Evolutionary conservation across 2,797 vertebrate genomes (phyloP).

Genomic region (Enteromius paludinosus): DNA sequence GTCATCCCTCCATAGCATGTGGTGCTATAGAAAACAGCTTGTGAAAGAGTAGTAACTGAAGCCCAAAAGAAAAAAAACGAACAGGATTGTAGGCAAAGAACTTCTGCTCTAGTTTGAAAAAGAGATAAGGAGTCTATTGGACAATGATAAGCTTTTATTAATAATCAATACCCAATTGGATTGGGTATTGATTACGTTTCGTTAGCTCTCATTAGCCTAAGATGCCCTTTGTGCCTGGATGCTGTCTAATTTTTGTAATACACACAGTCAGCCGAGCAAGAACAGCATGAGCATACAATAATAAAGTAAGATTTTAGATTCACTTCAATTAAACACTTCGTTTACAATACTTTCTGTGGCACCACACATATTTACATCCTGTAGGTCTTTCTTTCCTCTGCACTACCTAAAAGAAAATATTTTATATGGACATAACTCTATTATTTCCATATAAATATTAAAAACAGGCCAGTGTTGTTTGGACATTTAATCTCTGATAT

Average conservation of each 20-base stretch:
- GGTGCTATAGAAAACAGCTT: neutral
- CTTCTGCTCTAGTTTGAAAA: conserved; percentile 22
- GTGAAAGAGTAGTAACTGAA: neutral
- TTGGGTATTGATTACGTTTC: no score
- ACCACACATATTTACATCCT: neutral
- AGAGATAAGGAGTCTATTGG: conserved; percentile 54
- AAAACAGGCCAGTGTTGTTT: neutral
- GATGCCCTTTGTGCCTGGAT: conserved; percentile 5
- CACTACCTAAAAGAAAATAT: neutral
- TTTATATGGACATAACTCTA: neutral
- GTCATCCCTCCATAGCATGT: neutral
- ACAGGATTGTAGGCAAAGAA: neutral
- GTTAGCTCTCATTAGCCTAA: conserved; percentile 60
- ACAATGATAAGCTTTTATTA: conserved; percentile 72
- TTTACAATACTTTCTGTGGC: neutral
- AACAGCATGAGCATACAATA: neutral
- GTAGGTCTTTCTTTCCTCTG: neutral
- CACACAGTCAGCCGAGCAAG: neutral
- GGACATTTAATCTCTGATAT: neutral
- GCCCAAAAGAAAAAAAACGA: neutral
- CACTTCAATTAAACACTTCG: neutral
- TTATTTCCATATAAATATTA: neutral
- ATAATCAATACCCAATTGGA: conserved; percentile 77
- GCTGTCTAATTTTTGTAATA: neutral
- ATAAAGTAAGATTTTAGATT: conserved; percentile 15